These are phyloP conservation scores for Macaca fascicularis DNA, from an alignment of 2,113 vertebrate genomes.

Conservation along the genomic window T2T-MFA8v1.1 NC_088395.1:87739501-87740000, in stretches of 20 bases:
- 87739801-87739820: not conserved
- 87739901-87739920: not conserved
- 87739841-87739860: not conserved
- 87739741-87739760: not conserved
- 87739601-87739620: too few relatives aligned
- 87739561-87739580: too few relatives aligned
- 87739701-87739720: not conserved
- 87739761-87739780: not conserved
- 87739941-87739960: not conserved
- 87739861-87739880: not conserved
- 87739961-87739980: not conserved
- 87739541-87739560: too few relatives aligned
- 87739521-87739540: too few relatives aligned
- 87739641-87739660: too few relatives aligned
- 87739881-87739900: not conserved
- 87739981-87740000: accelerated
- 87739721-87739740: not conserved
- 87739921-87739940: not conserved
- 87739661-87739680: too few relatives aligned
- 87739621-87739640: too few relatives aligned
- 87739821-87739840: not conserved
- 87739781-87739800: not conserved
- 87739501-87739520: too few relatives aligned
- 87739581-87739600: too few relatives aligned
- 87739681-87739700: not conserved